These are phyloP conservation scores for Microplitis manilae DNA, from an alignment of 2,888 invertebrate genomes.

Conservation along the genomic window DNA sequence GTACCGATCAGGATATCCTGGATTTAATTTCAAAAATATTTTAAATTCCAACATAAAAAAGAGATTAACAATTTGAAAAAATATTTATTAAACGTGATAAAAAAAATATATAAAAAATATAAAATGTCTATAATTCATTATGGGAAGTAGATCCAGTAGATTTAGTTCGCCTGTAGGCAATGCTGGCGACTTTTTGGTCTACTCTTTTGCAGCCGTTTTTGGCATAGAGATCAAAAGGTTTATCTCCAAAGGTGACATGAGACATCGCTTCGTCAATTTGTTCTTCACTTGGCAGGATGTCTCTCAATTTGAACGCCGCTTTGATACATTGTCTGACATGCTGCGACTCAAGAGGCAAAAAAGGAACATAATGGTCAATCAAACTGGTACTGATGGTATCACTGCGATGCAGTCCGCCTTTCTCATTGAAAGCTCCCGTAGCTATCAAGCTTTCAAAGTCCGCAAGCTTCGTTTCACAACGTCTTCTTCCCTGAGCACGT, in stretches of 20 bases:
- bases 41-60: not conserved
- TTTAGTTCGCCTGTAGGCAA: slow-evolving; percentile 46
- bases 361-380: slow-evolving; percentile 95
- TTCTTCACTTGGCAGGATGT: slow-evolving; percentile 47
- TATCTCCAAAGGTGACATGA: slow-evolving; percentile 80
- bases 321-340: slow-evolving; percentile 87
- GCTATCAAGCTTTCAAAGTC: slow-evolving; percentile 83
- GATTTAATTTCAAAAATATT: not conserved
- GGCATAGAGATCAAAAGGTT: slow-evolving; percentile 82
- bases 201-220: slow-evolving; percentile 93
- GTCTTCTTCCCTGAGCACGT: slow-evolving; percentile 76
- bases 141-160: not conserved
- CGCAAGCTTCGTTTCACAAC: slow-evolving; percentile 77
- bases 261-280: slow-evolving; percentile 75
- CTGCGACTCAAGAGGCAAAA: slow-evolving; percentile 89
- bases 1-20: not conserved
- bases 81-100: not conserved
- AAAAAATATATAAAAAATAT: not conserved
- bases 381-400: slow-evolving; percentile 87
- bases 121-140: not conserved
- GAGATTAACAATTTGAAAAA: not conserved
- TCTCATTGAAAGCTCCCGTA: slow-evolving; percentile 80
- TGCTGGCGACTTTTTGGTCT: slow-evolving; percentile 80
- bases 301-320: slow-evolving; percentile 75
- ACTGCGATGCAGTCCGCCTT: slow-evolving; percentile 87